phyloP scores from a whole-genome alignment of 2,797 vertebrate species.

The Oreortyx pictus region DNA sequence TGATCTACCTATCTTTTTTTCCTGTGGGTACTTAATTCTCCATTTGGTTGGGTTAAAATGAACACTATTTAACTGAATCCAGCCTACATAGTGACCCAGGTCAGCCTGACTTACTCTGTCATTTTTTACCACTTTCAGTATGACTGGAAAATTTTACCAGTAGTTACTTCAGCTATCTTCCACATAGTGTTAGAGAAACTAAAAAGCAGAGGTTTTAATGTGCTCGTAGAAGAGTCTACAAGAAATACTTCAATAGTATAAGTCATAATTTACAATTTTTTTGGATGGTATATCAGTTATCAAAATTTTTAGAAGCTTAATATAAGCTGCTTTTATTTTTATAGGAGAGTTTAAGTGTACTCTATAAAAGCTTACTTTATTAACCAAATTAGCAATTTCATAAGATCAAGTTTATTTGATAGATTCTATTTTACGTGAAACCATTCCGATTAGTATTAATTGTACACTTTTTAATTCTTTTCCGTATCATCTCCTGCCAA shows the following conservation, averaged over 20 bases:
- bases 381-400: background rate
- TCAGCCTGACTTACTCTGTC: background rate
- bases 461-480: background rate
- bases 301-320: background rate
- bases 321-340: background rate
- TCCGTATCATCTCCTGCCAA: background rate
- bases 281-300: background rate
- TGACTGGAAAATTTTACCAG: background rate
- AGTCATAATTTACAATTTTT: background rate
- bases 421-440: background rate
- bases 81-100: background rate
- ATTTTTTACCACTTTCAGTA: background rate
- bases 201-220: background rate
- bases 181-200: background rate
- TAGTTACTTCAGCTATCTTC: slow-evolving; percentile 3
- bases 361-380: background rate
- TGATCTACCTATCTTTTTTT: background rate
- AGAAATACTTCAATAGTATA: background rate
- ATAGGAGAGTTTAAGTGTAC: background rate
- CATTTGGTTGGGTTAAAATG: background rate
- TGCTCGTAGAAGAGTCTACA: background rate
- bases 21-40: background rate
- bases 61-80: background rate
- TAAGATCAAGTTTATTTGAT: background rate
- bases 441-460: background rate